Evolutionary conservation across 2,113 vertebrate genomes (phyloP).

Genomic region (Clarias magur): DNA sequence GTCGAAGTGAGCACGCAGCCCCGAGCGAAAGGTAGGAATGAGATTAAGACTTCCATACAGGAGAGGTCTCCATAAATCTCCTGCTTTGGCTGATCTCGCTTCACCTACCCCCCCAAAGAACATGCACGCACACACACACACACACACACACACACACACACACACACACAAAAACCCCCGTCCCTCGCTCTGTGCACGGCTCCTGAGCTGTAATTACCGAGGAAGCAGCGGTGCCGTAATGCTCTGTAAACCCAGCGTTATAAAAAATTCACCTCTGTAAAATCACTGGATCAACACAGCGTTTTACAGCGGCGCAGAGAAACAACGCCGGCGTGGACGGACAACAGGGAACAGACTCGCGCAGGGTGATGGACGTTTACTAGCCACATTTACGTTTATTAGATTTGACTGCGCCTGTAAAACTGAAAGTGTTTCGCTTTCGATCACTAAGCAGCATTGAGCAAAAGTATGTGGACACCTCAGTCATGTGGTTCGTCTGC

Average conservation of each 20-base stretch:
- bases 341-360: background rate
- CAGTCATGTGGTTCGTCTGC: background rate
- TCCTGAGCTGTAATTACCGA: slow-evolving; percentile 91
- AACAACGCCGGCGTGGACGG: slow-evolving; percentile 61
- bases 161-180: slow-evolving; percentile 54
- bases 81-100: slow-evolving; percentile 83
- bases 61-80: slow-evolving; percentile 89
- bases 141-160: too few relatives aligned
- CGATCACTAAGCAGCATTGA: too few relatives aligned
- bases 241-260: slow-evolving; percentile 94
- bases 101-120: slow-evolving; percentile 62
- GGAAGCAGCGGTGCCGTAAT: slow-evolving; percentile 83
- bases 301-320: slow-evolving; percentile 60
- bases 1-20: slow-evolving; percentile 79
- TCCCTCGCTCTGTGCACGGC: slow-evolving; percentile 82
- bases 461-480: background rate
- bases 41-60: slow-evolving; percentile 83
- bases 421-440: background rate
- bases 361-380: background rate
- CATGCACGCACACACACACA: too few relatives aligned
- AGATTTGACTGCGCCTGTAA: background rate
- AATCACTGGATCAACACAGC: slow-evolving; percentile 74
- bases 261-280: slow-evolving; percentile 83
- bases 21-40: slow-evolving; percentile 81
- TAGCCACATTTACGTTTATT: background rate